Evolutionary conservation across 2,113 vertebrate genomes (phyloP).

Genomic region (Oreochromis aureus): DNA sequence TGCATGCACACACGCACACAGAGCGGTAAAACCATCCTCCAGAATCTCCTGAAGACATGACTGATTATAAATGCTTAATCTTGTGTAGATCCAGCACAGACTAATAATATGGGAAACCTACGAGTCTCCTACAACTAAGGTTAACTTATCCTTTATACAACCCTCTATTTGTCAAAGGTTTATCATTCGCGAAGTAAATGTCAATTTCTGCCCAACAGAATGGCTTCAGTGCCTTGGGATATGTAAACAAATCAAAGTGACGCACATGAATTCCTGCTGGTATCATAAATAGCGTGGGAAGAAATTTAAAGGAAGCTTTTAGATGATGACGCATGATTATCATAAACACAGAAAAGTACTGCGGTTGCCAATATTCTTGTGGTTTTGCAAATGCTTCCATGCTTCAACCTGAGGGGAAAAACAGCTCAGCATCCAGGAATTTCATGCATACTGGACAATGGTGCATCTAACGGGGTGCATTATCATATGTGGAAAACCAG

Average conservation of each 20-base stretch:
- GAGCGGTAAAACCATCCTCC: not conserved
- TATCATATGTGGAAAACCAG: not conserved
- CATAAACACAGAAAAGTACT: not conserved
- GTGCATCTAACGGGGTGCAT: not conserved
- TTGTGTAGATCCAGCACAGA: not conserved
- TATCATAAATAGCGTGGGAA: not conserved
- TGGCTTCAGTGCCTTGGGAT: not conserved
- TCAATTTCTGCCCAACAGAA: not conserved
- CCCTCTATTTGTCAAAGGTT: constrained; percentile 8
- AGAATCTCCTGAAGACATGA: constrained; percentile 12
- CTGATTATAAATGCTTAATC: not conserved
- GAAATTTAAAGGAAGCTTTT: not conserved
- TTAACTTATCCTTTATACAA: constrained; percentile 21
- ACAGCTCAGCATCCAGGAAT: not conserved
- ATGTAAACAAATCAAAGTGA: constrained; percentile 4
- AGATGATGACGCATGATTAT: not conserved
- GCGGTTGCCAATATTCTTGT: not conserved
- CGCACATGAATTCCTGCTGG: not conserved
- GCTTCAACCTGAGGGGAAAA: not conserved
- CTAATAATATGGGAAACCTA: not conserved
- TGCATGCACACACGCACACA: constrained; percentile 4
- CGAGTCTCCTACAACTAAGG: not conserved
- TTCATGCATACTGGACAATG: not conserved
- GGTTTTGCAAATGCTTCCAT: not conserved
- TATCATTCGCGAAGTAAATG: constrained; percentile 20